phyloP scores from a whole-genome alignment of 2,797 vertebrate genomes.

The Sparidentex hasta region DNA sequence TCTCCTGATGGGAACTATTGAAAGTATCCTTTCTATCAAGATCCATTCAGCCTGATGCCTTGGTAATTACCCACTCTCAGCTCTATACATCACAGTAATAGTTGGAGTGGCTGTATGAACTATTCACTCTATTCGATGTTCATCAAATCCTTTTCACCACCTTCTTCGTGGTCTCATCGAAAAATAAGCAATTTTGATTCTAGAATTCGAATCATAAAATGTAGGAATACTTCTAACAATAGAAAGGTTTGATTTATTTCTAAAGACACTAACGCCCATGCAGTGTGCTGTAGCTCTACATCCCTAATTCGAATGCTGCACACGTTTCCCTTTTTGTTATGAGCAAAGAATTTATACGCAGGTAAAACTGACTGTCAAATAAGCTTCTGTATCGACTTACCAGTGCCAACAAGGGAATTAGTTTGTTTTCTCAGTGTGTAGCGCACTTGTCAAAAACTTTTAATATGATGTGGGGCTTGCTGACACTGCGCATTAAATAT shows the following conservation, averaged over 20 bases:
- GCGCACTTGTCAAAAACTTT: constrained; percentile 15
- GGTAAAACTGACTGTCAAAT: constrained; percentile 4
- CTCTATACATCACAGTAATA: neutral
- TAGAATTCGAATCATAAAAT: neutral
- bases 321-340: constrained; percentile 13
- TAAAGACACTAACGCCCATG: neutral
- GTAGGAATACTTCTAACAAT: neutral
- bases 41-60: constrained; percentile 1
- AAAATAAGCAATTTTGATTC: neutral
- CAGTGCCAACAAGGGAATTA: constrained; percentile 9
- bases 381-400: constrained; percentile 23
- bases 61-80: neutral
- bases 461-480: neutral
- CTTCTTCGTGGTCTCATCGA: neutral
- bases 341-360: constrained; percentile 15
- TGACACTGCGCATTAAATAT: neutral
- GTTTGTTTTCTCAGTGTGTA: constrained; percentile 12
- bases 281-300: neutral
- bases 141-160: neutral
- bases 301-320: constrained; percentile 13
- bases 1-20: no score
- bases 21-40: neutral
- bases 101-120: neutral
- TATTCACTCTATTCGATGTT: neutral
- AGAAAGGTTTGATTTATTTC: neutral